These are phyloP conservation scores for Laticauda colubrina DNA, from an alignment of 2,113 vertebrate species.

Conservation along the genomic window DNA sequence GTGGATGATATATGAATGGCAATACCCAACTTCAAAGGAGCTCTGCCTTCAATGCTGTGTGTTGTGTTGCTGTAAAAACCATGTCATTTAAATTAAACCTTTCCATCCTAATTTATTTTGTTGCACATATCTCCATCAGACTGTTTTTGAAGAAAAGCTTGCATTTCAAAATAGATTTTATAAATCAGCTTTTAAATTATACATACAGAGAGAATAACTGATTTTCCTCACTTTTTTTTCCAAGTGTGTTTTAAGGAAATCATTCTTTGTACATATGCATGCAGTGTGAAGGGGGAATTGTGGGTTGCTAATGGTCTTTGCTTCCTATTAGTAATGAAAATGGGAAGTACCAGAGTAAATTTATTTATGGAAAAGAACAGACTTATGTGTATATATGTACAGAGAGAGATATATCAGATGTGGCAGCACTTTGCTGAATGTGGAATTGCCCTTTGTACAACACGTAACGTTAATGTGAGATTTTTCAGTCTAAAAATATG, in stretches of 20 bases:
- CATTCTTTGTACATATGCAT: conserved; percentile 66
- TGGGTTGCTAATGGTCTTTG: conserved; percentile 69
- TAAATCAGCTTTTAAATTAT: conserved; percentile 45
- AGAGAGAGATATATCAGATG: conserved; percentile 71
- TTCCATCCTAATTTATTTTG: conserved; percentile 46
- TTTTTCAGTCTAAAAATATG: conserved; percentile 65
- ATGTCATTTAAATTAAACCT: conserved; percentile 52
- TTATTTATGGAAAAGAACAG: conserved; percentile 59
- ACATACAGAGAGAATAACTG: not conserved
- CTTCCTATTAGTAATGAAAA: conserved; percentile 63
- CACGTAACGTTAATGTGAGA: conserved; percentile 67
- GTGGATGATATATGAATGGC: conserved; percentile 33
- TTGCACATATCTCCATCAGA: conserved; percentile 37
- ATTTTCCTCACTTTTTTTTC: conserved; percentile 26
- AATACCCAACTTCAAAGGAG: conserved; percentile 41
- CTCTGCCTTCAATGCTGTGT: conserved; percentile 46
- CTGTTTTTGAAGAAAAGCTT: conserved; percentile 45
- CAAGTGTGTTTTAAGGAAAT: conserved; percentile 41
- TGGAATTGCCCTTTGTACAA: conserved; percentile 71
- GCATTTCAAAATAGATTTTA: conserved; percentile 40
- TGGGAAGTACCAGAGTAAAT: conserved; percentile 63
- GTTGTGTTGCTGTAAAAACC: conserved; percentile 48
- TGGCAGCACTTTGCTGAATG: conserved; percentile 73
- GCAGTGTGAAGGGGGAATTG: conserved; percentile 56
- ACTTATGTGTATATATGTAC: conserved; percentile 72